Conservation (phyloP, 2,797 vertebrate species). For the Chelidonichthys spinosus region DNA sequence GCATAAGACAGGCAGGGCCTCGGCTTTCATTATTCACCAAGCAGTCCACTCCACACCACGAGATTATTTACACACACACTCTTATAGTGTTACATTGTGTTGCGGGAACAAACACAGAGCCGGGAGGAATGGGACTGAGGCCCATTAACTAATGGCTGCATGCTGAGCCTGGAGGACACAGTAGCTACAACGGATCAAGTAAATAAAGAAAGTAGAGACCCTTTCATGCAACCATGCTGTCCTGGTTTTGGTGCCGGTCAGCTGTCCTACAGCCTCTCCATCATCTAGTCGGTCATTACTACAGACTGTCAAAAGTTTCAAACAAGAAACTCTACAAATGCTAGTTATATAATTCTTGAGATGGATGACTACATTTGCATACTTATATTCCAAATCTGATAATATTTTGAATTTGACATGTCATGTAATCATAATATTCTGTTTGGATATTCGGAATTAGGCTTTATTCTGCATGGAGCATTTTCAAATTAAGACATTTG, state of each 20-base stretch:
- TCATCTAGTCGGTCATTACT: background rate
- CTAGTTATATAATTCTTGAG: background rate
- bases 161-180: slow-evolving; percentile 30
- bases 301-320: background rate
- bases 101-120: slow-evolving; percentile 31
- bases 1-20: slow-evolving; percentile 61
- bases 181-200: slow-evolving; percentile 3
- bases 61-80: slow-evolving; percentile 66
- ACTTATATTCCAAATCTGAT: no score
- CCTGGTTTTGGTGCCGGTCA: slow-evolving; percentile 10
- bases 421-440: no score
- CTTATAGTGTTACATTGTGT: slow-evolving; percentile 50
- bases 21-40: slow-evolving; percentile 64
- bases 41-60: slow-evolving; percentile 49
- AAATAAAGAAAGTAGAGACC: background rate
- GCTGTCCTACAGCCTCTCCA: background rate
- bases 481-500: no score
- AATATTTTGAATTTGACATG: no score
- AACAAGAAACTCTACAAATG: background rate
- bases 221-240: background rate
- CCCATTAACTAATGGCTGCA: slow-evolving; percentile 49
- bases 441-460: no score
- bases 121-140: slow-evolving; percentile 9
- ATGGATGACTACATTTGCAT: background rate
- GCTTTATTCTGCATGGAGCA: no score